phyloP scores from a whole-genome alignment of 2,888 invertebrate species.

The Tenthredo mesomela region DNA sequence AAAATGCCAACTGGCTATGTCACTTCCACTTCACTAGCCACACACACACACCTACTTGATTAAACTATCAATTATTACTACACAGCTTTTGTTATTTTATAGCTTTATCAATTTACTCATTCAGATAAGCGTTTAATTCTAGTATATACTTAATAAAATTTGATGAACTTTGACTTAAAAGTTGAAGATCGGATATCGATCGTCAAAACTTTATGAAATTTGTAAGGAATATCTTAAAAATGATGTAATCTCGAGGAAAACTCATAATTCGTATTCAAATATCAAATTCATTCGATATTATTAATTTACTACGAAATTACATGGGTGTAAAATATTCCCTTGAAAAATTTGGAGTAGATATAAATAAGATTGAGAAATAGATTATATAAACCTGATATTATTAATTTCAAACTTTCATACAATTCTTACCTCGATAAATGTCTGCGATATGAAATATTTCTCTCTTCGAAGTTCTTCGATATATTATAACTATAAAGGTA shows the following conservation, averaged over 20 bases:
- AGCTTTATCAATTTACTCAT: not conserved
- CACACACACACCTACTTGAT: constrained; percentile 58
- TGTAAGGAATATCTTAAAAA: no score
- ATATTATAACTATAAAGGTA: not conserved
- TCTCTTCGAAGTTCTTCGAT: not conserved
- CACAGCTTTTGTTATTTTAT: not conserved
- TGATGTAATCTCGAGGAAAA: not conserved
- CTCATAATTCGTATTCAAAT: not conserved
- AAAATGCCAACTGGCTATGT: constrained; percentile 61
- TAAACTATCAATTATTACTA: not conserved
- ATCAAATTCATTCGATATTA: not conserved
- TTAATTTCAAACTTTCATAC: not conserved
- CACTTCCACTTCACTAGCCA: constrained; percentile 75
- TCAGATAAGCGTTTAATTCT: not conserved
- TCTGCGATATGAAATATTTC: not conserved
- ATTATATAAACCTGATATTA: not conserved
- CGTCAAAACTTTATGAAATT: not conserved
- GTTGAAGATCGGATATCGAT: no score
- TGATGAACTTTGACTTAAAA: not conserved
- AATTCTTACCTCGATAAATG: not conserved
- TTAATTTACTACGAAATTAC: not conserved
- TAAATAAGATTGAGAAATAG: no score
- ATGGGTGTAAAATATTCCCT: not conserved
- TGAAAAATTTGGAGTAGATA: not conserved
- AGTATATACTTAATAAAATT: not conserved